A percentile compares a stretch with the other conserved stretches of the same genome.
Evolutionary conservation across 2,797 vertebrate genomes (phyloP).

Genomic region (Danio kyathit): DNA sequence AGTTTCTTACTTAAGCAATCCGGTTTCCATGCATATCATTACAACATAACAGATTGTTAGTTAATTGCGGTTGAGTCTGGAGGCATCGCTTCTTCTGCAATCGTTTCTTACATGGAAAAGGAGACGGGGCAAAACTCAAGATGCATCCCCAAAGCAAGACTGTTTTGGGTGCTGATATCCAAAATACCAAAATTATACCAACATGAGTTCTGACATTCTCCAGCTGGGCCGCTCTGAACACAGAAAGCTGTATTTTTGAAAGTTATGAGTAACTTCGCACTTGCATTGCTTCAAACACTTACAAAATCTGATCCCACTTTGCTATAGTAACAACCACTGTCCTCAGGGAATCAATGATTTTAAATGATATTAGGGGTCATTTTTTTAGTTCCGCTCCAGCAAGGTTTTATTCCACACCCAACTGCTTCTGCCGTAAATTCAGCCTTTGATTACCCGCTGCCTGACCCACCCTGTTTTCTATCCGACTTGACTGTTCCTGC

Average conservation of each 20-base stretch:
- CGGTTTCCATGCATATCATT: constrained; percentile 77
- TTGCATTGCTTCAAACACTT: background rate
- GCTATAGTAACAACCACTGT: background rate
- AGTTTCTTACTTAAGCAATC: constrained; percentile 75
- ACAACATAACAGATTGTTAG: constrained; percentile 81
- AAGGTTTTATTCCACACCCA: too few species aligned
- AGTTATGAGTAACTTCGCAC: background rate
- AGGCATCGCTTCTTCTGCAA: constrained; percentile 59
- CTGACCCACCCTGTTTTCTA: too few species aligned
- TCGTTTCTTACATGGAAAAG: background rate
- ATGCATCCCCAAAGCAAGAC: constrained; percentile 14
- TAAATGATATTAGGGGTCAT: too few species aligned
- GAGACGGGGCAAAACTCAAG: constrained; percentile 15
- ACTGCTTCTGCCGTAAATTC: too few species aligned
- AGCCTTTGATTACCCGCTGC: too few species aligned
- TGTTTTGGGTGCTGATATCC: constrained; percentile 1
- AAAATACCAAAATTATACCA: constrained; percentile 10
- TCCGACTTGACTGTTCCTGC: too few species aligned
- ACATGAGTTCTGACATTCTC: background rate
- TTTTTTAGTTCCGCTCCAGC: too few species aligned
- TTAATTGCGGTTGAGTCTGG: constrained; percentile 80
- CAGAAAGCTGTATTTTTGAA: too few species aligned
- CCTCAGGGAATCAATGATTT: constrained; percentile 2
- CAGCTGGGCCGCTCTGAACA: background rate
- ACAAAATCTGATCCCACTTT: background rate